Percentiles rank a stretch among this genome's conserved stretches.
Evolutionary conservation across 1,140 invertebrate genomes (phyloP).

Genomic region (Anastrepha ludens): DNA sequence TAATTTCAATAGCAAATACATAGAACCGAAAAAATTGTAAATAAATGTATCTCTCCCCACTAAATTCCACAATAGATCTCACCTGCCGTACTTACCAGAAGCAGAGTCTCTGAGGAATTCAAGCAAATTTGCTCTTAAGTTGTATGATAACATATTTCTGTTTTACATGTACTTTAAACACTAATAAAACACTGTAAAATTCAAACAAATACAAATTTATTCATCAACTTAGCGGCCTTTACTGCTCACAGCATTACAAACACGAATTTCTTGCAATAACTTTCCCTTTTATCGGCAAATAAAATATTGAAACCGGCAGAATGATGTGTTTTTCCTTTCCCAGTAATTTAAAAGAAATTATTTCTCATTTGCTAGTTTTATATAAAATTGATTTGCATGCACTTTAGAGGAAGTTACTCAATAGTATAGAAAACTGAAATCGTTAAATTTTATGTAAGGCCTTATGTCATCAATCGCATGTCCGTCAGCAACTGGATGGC

Average conservation of each 20-base stretch:
- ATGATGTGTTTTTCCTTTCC: conserved; percentile 20
- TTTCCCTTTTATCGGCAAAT: conserved; percentile 41
- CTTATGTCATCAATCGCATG: background rate
- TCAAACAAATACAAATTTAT: background rate
- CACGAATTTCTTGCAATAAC: conserved; percentile 23
- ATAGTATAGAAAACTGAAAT: background rate
- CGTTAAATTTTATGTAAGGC: background rate
- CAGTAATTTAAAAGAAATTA: background rate
- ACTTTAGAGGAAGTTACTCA: background rate
- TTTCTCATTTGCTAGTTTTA: background rate
- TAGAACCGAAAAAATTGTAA: too few relatives aligned
- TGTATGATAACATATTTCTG: too few relatives aligned
- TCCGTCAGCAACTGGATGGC: background rate
- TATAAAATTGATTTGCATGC: background rate
- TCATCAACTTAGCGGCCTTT: background rate
- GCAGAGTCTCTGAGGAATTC: too few relatives aligned
- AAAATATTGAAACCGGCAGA: conserved; percentile 6
- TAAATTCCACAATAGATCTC: too few relatives aligned
- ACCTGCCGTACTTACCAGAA: too few relatives aligned
- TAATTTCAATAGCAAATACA: too few relatives aligned
- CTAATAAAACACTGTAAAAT: background rate
- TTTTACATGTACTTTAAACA: background rate
- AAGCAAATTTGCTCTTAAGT: too few relatives aligned
- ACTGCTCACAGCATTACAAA: conserved; percentile 26
- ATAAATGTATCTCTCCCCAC: too few relatives aligned